Evolutionary conservation across 2,888 invertebrate genomes (phyloP), one percentile per base, ranked within the genome.

Genomic region (Xanthia togata): DNA sequence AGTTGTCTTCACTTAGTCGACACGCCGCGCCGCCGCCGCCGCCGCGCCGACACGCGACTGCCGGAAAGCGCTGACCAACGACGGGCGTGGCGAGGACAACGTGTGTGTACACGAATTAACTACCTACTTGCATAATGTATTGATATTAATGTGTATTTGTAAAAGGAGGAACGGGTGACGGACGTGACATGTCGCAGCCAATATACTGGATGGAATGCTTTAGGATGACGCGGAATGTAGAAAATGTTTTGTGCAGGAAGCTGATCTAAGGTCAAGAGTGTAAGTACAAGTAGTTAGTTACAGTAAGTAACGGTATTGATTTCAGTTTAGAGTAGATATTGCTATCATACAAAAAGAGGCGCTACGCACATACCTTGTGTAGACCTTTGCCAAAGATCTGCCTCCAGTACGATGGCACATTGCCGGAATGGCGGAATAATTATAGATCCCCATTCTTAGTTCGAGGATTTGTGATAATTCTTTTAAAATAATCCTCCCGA

Each of bases 1-100:
- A 4, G n/a, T 5, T 23, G 23, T 64, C 63, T 63, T 31, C 31
- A 31, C 31, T 31, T 31, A 31, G 50, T 53, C 2, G 17, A 69
- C n/a, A 38, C n/a, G n/a, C n/a, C n/a, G n/a, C n/a, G n/a, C n/a
- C n/a, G n/a, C n/a, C n/a, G n/a, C n/a, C n/a, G n/a, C n/a, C n/a
- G n/a, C n/a, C n/a, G n/a, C n/a, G n/a, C n/a, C n/a, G n/a, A n/a
- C 79, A 65, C 83, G 80, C 65, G 60, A 83, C 64, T 82, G 79
- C 57, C 79, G 83, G 78, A 59, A 64, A 31, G 4, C 14, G 23
- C 4, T 57, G 14, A 23, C 23, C 2, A n/a, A 53, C 62, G 31
- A 2, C 38, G 62, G 64, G 31, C 64, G 60, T 26, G 68, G 71
- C 5, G 1, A 23, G 55, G 64, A 31, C n/a, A 6, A 17, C 38